These are phyloP conservation scores for Aurelia sp. DNA, from an alignment of 30 jellyfish, hydroid and myxozoan species.

Conservation along the genomic window DNA sequence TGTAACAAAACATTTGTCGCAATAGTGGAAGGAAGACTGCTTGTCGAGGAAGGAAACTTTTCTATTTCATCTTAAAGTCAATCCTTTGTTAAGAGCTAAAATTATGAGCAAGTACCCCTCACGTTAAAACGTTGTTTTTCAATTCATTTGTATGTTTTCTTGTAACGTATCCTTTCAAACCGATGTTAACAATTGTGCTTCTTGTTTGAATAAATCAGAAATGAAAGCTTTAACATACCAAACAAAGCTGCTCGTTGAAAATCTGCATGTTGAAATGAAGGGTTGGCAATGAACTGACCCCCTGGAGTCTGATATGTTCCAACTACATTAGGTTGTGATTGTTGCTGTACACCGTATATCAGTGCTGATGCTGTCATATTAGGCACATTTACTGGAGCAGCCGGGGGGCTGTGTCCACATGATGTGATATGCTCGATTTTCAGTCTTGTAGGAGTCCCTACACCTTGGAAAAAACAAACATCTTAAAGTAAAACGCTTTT, in stretches of 20 bases:
- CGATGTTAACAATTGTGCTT: too few relatives aligned
- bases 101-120: too few relatives aligned
- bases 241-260: slow-evolving; percentile 71
- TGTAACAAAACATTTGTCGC: too few relatives aligned
- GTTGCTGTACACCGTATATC: slow-evolving; percentile 25
- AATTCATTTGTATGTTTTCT: too few relatives aligned
- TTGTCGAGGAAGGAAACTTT: too few relatives aligned
- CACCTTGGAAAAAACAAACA: slow-evolving; percentile 47
- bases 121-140: too few relatives aligned
- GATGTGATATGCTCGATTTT: slow-evolving; percentile 62
- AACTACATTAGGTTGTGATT: slow-evolving; percentile 12
- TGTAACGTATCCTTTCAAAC: too few relatives aligned
- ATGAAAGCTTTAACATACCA: slow-evolving; percentile 15
- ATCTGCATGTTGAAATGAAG: slow-evolving; percentile 63
- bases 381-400: slow-evolving; percentile 32
- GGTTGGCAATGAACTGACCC: slow-evolving; percentile 47
- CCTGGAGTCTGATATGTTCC: slow-evolving; percentile 39
- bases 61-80: too few relatives aligned
- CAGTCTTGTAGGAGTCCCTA: slow-evolving; percentile 92
- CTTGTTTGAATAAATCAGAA: not conserved
- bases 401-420: slow-evolving; percentile 70
- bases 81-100: too few relatives aligned
- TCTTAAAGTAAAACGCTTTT: too few relatives aligned
- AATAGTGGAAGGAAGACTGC: too few relatives aligned
- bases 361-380: slow-evolving; percentile 12